Percentiles rank a stretch among this genome's conserved stretches.
Evolutionary conservation across 2,113 vertebrate species (phyloP).

Genomic region (Columba livia): DNA sequence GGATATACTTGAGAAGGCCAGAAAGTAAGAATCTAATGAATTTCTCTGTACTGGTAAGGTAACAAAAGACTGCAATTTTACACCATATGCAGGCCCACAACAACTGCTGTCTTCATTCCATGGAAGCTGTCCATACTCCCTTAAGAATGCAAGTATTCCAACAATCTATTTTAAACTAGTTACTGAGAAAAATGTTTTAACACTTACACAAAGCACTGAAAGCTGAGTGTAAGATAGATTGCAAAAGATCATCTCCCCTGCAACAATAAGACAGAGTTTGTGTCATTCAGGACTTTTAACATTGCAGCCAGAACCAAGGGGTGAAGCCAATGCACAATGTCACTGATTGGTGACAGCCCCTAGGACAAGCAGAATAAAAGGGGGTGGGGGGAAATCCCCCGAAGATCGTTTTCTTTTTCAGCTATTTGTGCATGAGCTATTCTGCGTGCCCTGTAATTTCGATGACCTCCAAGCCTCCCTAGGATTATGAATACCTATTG

Average conservation of each 20-base stretch:
- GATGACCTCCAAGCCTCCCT: neutral
- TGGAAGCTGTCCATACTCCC: neutral
- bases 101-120: neutral
- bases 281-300: neutral
- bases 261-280: neutral
- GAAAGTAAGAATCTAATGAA: neutral
- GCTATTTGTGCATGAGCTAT: constrained; percentile 4
- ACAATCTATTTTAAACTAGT: neutral
- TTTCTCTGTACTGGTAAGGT: neutral
- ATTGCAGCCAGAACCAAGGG: neutral
- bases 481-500: constrained; percentile 55
- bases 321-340: neutral
- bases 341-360: neutral
- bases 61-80: neutral
- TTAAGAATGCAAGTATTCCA: neutral
- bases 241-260: neutral
- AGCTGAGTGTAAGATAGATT: neutral
- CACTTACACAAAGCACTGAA: neutral
- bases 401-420: neutral
- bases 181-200: neutral
- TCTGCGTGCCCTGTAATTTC: constrained; percentile 26
- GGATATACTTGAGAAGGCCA: neutral
- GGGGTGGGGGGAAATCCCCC: neutral
- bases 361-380: constrained; percentile 17
- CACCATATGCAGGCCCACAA: accelerated